Evolutionary conservation across 2,113 vertebrate species (phyloP).

Genomic region (Corythornis cristatus): DNA sequence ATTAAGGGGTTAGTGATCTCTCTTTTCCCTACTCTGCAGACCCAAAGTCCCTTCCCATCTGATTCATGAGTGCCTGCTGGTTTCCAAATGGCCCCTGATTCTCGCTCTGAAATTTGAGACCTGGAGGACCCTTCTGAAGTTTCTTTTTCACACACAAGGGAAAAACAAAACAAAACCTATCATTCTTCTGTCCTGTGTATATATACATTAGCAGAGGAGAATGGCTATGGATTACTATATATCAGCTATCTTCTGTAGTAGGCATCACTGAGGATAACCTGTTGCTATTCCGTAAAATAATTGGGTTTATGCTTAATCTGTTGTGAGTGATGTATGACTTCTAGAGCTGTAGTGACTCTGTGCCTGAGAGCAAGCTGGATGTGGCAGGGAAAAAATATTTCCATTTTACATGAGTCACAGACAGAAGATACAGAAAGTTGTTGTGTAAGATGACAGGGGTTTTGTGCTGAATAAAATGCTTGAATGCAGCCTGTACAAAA

Average conservation of each 20-base stretch:
- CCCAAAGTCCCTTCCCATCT: not conserved
- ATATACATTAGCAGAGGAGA: not conserved
- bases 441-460: accelerated
- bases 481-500: not conserved
- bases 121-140: not conserved
- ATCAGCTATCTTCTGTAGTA: not conserved
- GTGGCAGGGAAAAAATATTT: not conserved
- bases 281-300: not conserved
- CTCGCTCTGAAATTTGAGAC: slow-evolving; percentile 51
- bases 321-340: not conserved
- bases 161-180: not conserved
- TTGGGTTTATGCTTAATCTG: not conserved
- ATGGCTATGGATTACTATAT: accelerated
- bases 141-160: not conserved
- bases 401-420: not conserved
- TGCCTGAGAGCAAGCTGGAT: not conserved
- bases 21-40: not conserved
- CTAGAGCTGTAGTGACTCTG: not conserved
- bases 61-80: slow-evolving; percentile 56
- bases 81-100: slow-evolving; percentile 6
- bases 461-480: not conserved
- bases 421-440: accelerated
- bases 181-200: not conserved
- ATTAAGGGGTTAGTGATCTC: slow-evolving; percentile 39
- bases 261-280: not conserved